phyloP scores from a whole-genome alignment of 2,888 invertebrate species.

The Apamea sordens region DNA sequence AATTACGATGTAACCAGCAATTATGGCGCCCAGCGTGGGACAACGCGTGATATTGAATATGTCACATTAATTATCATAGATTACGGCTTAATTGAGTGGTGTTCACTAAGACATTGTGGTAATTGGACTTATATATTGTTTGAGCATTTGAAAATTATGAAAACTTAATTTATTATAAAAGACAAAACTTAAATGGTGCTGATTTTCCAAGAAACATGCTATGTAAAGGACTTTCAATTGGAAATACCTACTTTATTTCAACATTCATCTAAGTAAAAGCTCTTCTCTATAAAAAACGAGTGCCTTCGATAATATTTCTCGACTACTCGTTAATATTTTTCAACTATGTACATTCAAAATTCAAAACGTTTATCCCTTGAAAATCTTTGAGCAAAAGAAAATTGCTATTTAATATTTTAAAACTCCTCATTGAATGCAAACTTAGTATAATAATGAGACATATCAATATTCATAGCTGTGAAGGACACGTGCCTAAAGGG shows the following conservation, averaged over 20 bases:
- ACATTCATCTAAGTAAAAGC: background rate
- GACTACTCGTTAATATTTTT: background rate
- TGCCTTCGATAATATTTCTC: background rate
- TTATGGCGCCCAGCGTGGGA: slow-evolving; percentile 77
- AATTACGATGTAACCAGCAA: slow-evolving; percentile 77
- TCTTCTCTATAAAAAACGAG: background rate
- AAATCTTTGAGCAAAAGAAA: slow-evolving; percentile 9
- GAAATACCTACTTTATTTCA: background rate
- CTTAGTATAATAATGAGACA: slow-evolving; percentile 74
- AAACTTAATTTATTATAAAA: background rate
- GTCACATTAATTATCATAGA: slow-evolving; percentile 51
- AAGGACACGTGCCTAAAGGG: slow-evolving; percentile 77
- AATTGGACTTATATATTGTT: slow-evolving; percentile 19
- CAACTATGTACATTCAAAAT: background rate
- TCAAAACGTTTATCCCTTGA: background rate
- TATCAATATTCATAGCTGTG: slow-evolving; percentile 81
- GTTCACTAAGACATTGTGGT: slow-evolving; percentile 37
- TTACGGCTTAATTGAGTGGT: slow-evolving; percentile 40
- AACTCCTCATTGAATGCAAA: slow-evolving; percentile 47
- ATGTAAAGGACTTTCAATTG: background rate
- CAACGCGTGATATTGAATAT: slow-evolving; percentile 77
- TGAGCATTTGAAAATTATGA: background rate
- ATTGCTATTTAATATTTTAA: slow-evolving; percentile 45
- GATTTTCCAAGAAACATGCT: background rate
- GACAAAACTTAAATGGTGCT: background rate